These are phyloP conservation scores for Microplitis deprimator DNA, from an alignment of 2,888 invertebrate genomes.

Conservation along the genomic window DNA sequence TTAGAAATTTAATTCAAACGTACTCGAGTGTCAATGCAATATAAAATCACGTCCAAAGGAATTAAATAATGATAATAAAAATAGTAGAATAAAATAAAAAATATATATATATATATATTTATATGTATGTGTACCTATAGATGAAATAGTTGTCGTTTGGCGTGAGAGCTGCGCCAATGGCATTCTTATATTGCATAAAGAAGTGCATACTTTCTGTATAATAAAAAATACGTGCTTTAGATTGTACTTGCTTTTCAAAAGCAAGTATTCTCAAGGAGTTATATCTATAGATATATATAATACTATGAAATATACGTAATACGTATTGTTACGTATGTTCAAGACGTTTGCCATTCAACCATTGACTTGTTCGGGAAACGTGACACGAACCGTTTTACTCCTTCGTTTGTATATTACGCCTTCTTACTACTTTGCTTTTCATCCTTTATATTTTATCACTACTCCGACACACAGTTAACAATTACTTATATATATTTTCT, in stretches of 20 bases:
- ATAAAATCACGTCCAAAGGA: slow-evolving; percentile 5
- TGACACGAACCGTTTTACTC: slow-evolving; percentile 32
- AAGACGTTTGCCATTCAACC: slow-evolving; percentile 46
- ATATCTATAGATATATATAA: not conserved
- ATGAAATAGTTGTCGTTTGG: not conserved
- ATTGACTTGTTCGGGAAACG: slow-evolving; percentile 42
- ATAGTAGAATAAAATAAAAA: not conserved
- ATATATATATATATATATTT: slow-evolving; percentile 11
- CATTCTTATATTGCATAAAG: not conserved
- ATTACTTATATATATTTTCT: not conserved
- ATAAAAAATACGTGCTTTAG: slow-evolving; percentile 5
- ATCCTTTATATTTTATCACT: not conserved
- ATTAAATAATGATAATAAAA: slow-evolving; percentile 15
- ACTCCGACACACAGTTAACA: not conserved
- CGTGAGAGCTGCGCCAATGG: not conserved
- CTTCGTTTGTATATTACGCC: slow-evolving; percentile 16
- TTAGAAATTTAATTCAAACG: slow-evolving; percentile 15
- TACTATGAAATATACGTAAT: slow-evolving; percentile 4
- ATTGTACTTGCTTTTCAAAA: not conserved
- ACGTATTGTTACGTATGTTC: slow-evolving; percentile 42
- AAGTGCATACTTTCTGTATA: not conserved
- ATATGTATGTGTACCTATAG: not conserved
- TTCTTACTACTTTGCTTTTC: not conserved
- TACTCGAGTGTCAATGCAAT: slow-evolving; percentile 15
- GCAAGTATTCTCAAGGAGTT: slow-evolving; percentile 10